These are phyloP conservation scores for Dinothrombium tinctorium DNA, from an alignment of 1,140 invertebrate species.

Conservation along the genomic window DNA sequence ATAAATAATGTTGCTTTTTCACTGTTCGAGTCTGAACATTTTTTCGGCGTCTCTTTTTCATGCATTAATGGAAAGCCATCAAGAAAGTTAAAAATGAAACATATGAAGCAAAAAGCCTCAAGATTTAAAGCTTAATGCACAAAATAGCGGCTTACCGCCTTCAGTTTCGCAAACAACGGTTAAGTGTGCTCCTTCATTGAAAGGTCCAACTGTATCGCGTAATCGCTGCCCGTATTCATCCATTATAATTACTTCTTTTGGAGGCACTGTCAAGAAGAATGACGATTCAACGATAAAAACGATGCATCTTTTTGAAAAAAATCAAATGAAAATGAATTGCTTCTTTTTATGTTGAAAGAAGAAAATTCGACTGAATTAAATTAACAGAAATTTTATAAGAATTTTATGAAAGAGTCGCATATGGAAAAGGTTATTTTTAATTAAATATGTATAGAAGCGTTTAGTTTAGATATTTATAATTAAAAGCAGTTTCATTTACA, in stretches of 20 bases:
- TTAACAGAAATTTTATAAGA: not conserved
- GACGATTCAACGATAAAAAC: no score
- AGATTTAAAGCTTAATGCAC: no score
- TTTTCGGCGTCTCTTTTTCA: not conserved
- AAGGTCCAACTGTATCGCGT: conserved; percentile 51
- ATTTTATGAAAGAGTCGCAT: not conserved
- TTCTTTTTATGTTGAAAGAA: conserved; percentile 16
- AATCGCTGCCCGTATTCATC: conserved; percentile 49
- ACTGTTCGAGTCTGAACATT: not conserved
- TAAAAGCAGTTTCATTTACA: no score
- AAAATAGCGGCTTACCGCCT: conserved; percentile 41
- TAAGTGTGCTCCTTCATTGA: conserved; percentile 59
- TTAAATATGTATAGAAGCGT: no score
- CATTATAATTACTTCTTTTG: conserved; percentile 57
- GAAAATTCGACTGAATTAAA: not conserved
- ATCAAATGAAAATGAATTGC: no score
- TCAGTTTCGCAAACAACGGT: conserved; percentile 59
- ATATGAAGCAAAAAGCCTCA: no score
- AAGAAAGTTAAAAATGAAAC: not conserved
- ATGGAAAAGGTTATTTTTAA: not conserved
- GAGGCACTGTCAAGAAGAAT: no score
- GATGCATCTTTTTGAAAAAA: no score
- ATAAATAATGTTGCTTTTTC: no score
- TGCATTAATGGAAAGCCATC: not conserved
- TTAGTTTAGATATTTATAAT: no score